These are phyloP conservation scores for Belonocnema kinseyi DNA, from an alignment of 1,140 invertebrate species.

Conservation along the genomic window DNA sequence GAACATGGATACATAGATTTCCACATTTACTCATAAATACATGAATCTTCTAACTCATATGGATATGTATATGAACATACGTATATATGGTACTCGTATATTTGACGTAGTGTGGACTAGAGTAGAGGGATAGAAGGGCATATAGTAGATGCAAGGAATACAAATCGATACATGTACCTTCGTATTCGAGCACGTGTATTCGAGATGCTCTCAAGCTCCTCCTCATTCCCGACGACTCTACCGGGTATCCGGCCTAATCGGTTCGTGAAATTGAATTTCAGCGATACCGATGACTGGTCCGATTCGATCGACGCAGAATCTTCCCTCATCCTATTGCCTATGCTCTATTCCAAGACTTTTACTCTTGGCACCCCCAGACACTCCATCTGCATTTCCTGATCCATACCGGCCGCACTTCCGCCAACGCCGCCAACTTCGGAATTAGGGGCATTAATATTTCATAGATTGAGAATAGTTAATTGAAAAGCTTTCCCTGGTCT, in stretches of 20 bases:
- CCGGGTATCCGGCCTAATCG: conserved; percentile 21
- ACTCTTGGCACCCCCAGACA: background rate
- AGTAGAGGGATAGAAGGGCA: too few relatives aligned
- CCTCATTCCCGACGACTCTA: background rate
- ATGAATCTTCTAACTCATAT: too few relatives aligned
- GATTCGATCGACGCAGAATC: background rate
- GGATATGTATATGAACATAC: too few relatives aligned
- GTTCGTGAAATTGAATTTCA: conserved; percentile 34
- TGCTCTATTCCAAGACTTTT: conserved; percentile 2
- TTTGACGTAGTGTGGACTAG: too few relatives aligned
- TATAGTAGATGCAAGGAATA: conserved; percentile 17
- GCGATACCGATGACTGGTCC: conserved; percentile 34
- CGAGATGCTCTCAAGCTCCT: conserved; percentile 13
- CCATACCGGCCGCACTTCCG: background rate
- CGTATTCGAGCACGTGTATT: conserved; percentile 2
- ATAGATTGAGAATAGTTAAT: conserved; percentile 51
- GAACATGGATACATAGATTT: too few relatives aligned
- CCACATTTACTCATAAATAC: too few relatives aligned
- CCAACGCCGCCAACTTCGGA: conserved; percentile 38
- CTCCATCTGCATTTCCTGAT: conserved; percentile 15
- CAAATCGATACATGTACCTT: conserved; percentile 31
- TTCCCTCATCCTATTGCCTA: background rate
- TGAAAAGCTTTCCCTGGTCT: conserved; percentile 39
- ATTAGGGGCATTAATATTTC: conserved; percentile 42
- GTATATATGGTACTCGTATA: too few relatives aligned